Evolutionary conservation across 2,113 vertebrate genomes (phyloP), one percentile per base, ranked within the genome.

Genomic region (Odontophorus gujanensis): DNA sequence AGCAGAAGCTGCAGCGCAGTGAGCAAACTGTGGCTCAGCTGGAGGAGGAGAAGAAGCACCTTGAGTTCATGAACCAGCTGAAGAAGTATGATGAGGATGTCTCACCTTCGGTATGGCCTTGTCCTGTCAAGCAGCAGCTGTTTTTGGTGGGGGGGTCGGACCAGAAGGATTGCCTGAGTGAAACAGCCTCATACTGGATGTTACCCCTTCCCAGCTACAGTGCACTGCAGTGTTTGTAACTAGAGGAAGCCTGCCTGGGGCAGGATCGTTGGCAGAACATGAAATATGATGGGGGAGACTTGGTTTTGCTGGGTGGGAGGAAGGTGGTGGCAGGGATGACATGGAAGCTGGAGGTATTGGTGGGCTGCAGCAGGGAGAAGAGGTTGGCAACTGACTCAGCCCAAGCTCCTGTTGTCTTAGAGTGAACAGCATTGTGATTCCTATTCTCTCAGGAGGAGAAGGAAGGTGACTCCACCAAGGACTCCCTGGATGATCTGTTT

Each of bases 1-100:
- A 99, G 98, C 99, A 99, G 97, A 99, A 99, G 96, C 98, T 99
- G 69, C 99, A 99, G 97, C 99, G 98, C 86, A 99, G 99, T 11
- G 99, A 99, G 28, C 99, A 99, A 96, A 99, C 97, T 0, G 99
- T 99, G 94, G 99, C 99, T 30, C 99, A 99, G 96, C 98, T 99
- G 51, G 99, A 99, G 97, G 99, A 99, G 96, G 99, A 99, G 94
- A 99, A 99, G 97, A 99, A 99, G 77, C 99, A 99, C 92, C 98
- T 99, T 75, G 99, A 99, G 96, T 99, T 99, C 96, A 98, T 99
- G 98, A 99, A 99, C 94, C 99, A 99, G 98, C 98, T 99, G 75
- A 99, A 99, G 95, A 99, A 99, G 89, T 99, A 99, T 0, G 99
- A 99, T 1, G 99, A 99, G 36, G 99, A 99, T 17, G 98, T 99